phyloP scores from a whole-genome alignment of 2,113 vertebrate species.

The Apistogramma diplotaenia region DNA sequence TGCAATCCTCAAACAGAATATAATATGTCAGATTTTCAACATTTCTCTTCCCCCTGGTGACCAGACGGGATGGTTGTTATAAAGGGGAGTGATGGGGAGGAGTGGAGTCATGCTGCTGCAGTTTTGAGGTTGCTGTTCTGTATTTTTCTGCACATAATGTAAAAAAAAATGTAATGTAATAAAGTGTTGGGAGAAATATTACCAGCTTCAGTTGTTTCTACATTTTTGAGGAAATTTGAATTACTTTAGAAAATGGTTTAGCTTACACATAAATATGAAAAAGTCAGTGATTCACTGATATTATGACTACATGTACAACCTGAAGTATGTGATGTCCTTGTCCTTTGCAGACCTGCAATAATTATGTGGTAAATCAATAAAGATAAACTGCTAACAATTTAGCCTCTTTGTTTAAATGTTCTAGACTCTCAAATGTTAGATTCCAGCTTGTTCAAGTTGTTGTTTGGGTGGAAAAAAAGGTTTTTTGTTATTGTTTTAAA shows the following conservation, averaged over 20 bases:
- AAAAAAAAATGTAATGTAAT: background rate
- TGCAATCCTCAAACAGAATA: conserved; percentile 63
- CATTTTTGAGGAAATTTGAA: no score
- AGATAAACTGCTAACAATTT: background rate
- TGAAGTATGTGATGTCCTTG: background rate
- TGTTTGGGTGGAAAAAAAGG: background rate
- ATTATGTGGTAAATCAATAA: background rate
- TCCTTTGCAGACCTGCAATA: background rate
- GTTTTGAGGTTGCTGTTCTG: background rate
- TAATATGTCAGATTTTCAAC: conserved; percentile 62
- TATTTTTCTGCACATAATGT: background rate
- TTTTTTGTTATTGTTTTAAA: background rate
- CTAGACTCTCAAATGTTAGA: background rate
- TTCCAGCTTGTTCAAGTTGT: background rate
- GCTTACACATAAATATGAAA: background rate
- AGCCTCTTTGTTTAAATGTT: background rate
- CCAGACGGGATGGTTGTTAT: conserved; percentile 30
- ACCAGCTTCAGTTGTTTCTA: no score
- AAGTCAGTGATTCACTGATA: background rate
- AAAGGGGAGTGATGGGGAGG: conserved; percentile 7
- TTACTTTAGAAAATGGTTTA: background rate
- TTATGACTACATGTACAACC: background rate
- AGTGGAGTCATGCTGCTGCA: background rate
- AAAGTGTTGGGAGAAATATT: background rate
- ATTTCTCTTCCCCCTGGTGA: conserved; percentile 26